These are phyloP conservation scores for Andrena cerasifolii DNA, from an alignment of 1,140 invertebrate species.

Conservation along the genomic window DNA sequence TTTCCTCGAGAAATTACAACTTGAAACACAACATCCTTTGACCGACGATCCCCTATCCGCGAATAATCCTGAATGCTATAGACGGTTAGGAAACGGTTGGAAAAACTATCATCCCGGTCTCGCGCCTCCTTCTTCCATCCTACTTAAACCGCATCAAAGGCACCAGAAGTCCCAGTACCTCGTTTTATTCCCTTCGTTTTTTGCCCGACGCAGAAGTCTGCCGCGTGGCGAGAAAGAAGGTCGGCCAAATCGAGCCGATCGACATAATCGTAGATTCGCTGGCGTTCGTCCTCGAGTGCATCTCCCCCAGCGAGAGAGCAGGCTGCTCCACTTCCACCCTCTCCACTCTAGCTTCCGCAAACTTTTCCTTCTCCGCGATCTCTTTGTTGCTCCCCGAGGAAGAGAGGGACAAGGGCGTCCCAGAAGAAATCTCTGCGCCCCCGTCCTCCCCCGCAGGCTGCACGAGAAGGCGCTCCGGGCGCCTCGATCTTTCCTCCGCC, in stretches of 20 bases:
- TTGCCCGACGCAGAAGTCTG: conserved; percentile 2
- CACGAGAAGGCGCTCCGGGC: not conserved
- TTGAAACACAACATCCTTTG: not conserved
- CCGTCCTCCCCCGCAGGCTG: not conserved
- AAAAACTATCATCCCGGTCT: not conserved
- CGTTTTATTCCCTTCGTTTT: not conserved
- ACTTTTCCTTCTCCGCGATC: not conserved
- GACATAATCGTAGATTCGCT: conserved; percentile 30
- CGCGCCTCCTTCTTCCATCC: not conserved
- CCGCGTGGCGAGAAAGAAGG: not conserved
- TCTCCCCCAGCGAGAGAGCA: not conserved
- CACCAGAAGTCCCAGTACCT: not conserved
- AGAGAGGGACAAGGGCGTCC: not conserved
- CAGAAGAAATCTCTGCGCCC: conserved; percentile 10
- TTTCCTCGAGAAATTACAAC: no score
- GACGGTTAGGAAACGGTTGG: not conserved
- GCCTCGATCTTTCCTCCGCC: not conserved
- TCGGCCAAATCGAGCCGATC: conserved; percentile 20
- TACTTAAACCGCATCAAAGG: conserved; percentile 20
- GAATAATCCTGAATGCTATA: not conserved
- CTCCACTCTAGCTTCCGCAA: not conserved
- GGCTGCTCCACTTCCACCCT: no score
- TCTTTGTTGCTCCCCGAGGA: not conserved
- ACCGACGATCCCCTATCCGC: not conserved
- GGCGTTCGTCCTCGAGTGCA: conserved; percentile 20